These are phyloP conservation scores for Brevimyrus niger DNA, from an alignment of 2,113 vertebrate species.

Conservation along the genomic window DNA sequence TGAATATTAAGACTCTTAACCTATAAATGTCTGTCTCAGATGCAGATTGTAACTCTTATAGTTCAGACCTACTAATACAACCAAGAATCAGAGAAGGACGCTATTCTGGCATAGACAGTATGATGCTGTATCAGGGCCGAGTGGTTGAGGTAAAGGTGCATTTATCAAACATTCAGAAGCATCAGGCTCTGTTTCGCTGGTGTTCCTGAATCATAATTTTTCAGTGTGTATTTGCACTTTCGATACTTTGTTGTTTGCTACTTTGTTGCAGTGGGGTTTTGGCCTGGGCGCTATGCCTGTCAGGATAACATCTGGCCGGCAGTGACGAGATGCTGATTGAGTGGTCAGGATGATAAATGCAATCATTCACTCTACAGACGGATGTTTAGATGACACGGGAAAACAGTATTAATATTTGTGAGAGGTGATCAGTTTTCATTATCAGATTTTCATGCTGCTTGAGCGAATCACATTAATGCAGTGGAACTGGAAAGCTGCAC, in stretches of 20 bases:
- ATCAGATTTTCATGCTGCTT: not conserved
- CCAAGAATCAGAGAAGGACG: not conserved
- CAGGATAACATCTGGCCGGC: not conserved
- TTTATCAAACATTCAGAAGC: not conserved
- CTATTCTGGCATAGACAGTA: not conserved
- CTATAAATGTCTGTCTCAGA: not conserved
- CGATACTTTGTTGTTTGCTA: not conserved
- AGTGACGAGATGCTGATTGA: not conserved
- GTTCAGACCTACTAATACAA: too few relatives aligned
- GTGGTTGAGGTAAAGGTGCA: not conserved
- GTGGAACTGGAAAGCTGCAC: not conserved
- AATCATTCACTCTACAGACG: not conserved
- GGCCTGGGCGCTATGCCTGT: not conserved
- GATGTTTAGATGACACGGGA: not conserved
- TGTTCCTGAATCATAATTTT: not conserved
- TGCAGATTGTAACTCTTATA: not conserved
- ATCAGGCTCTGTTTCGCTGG: not conserved
- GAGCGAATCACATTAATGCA: not conserved
- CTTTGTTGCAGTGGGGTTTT: not conserved
- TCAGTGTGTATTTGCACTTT: not conserved
- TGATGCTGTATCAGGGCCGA: not conserved
- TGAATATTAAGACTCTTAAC: not conserved
- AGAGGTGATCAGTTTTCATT: not conserved
- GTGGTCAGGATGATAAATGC: not conserved
- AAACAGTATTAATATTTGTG: not conserved